Base-by-base conservation (phyloP, 2,888 invertebrate genomes). In the Dilophus febrilis region DNA sequence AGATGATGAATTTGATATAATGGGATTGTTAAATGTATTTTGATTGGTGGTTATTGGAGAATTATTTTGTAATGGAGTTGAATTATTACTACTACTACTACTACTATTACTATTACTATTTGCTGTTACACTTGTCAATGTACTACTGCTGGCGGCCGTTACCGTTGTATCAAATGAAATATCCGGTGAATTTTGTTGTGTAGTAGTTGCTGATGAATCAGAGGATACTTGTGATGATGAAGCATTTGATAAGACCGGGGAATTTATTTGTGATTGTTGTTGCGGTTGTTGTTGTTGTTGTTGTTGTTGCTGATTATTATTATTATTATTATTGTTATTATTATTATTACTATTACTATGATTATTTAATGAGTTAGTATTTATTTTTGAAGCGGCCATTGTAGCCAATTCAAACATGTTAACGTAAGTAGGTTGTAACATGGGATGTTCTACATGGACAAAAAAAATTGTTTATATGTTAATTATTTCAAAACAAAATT, bases 361-460 rank as follows among this genome's bases (percentile, higher is more conserved):
- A 71, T 72, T 35, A 66, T 64, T 32, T 61, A 60, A 42, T 44
- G 28, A 35, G 66, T 50, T 70, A 63, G 44, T 82, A 22, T 22
- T 22, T 62, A 62, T 79, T 65, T 69, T 84, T 62, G 67, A 70
- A 11, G 84, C 84, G 33, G 86, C 86, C 65, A 86, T 69, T 51
- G 74, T 77, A 18, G 84, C 85, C 56, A 88, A 64, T 59, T 90
- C 88, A 47, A 85, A 84, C 86, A 87, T 86, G 59, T 90, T 90
- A 52, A 87, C 87, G 64, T 90, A 90, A 53, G 87, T 73, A 18
- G 88, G 88, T 62, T 80, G 78, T 33, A 52, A 53, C 44, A 47
- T 47, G 14, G 48, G 37, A 30, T 48, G 46, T 40, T 51, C 51
- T 47, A 40, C 17, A 22, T n/a, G n/a, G n/a, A n/a, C 4, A 22